phyloP scores from a whole-genome alignment of 2,888 invertebrate species.

The Agrotis exclamationis region DNA sequence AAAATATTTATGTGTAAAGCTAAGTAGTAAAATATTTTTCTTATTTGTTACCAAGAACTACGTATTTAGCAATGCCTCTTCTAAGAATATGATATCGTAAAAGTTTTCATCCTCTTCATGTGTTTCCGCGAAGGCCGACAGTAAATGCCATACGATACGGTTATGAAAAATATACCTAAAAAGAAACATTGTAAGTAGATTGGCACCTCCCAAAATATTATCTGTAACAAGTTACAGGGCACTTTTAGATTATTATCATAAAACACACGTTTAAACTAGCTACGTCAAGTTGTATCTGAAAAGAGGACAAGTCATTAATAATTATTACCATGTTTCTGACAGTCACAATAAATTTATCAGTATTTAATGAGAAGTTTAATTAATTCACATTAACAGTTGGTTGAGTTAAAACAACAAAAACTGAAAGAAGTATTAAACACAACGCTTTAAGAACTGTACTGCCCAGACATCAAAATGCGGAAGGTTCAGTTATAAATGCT shows the following conservation, averaged over 20 bases:
- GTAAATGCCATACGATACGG: slow-evolving; percentile 47
- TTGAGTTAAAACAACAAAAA: slow-evolving; percentile 52
- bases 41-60: slow-evolving; percentile 44
- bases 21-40: slow-evolving; percentile 45
- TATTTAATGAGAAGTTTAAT: slow-evolving; percentile 23
- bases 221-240: slow-evolving; percentile 64
- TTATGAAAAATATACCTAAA: slow-evolving; percentile 58
- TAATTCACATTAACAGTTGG: slow-evolving; percentile 41
- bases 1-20: slow-evolving; percentile 36
- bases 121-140: slow-evolving; percentile 47
- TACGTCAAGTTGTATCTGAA: slow-evolving; percentile 55
- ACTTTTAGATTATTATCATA: slow-evolving; percentile 47
- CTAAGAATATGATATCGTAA: slow-evolving; percentile 47
- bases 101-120: slow-evolving; percentile 55
- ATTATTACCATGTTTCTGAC: slow-evolving; percentile 30
- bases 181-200: slow-evolving; percentile 55
- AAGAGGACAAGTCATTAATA: slow-evolving; percentile 57
- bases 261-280: slow-evolving; percentile 45
- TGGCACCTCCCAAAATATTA: slow-evolving; percentile 59
- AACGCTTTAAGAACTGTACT: slow-evolving; percentile 64
- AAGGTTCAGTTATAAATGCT: slow-evolving; percentile 54
- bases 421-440: slow-evolving; percentile 22
- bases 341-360: slow-evolving; percentile 43
- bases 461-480: slow-evolving; percentile 59
- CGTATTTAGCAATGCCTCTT: slow-evolving; percentile 47